A percentile compares a stretch with the other conserved stretches of the same genome.
Conservation (phyloP, 2,113 vertebrate species). For the Marmota monax region DNA sequence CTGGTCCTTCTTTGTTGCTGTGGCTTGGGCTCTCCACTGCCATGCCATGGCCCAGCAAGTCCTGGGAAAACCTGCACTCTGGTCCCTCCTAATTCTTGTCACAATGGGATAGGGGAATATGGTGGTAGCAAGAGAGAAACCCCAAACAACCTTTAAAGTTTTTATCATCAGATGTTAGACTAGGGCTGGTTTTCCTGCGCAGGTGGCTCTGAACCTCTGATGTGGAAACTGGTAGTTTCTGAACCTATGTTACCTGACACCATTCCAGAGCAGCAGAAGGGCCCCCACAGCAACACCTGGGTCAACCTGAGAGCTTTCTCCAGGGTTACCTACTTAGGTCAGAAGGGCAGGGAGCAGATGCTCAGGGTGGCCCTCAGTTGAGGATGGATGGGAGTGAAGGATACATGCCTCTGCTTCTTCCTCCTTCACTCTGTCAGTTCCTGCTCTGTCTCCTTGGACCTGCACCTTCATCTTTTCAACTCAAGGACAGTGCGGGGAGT, state of each 20-base stretch:
- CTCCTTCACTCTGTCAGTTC: neutral
- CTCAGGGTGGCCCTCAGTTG: neutral
- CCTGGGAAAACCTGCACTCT: neutral
- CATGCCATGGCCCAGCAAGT: accelerated
- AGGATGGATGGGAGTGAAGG: neutral
- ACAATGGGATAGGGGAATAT: too few relatives aligned
- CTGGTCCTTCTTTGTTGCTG: neutral
- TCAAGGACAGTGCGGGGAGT: neutral
- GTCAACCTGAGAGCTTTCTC: neutral
- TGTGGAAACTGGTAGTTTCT: neutral
- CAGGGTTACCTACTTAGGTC: neutral
- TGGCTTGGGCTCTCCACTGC: too few relatives aligned
- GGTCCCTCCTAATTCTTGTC: neutral
- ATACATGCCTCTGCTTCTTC: neutral
- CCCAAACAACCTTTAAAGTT: neutral
- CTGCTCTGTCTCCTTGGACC: neutral
- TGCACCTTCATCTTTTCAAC: neutral
- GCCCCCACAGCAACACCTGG: neutral
- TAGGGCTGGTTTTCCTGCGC: neutral
- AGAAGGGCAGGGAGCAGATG: neutral
- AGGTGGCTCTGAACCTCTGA: neutral
- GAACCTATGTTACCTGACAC: too few relatives aligned
- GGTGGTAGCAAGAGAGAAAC: too few relatives aligned
- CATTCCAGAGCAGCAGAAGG: neutral
- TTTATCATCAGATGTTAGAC: too few relatives aligned